phyloP scores from a whole-genome alignment of 37 sponge, comb jelly and placozoan genomes.

The Bolinopsis microptera region DNA sequence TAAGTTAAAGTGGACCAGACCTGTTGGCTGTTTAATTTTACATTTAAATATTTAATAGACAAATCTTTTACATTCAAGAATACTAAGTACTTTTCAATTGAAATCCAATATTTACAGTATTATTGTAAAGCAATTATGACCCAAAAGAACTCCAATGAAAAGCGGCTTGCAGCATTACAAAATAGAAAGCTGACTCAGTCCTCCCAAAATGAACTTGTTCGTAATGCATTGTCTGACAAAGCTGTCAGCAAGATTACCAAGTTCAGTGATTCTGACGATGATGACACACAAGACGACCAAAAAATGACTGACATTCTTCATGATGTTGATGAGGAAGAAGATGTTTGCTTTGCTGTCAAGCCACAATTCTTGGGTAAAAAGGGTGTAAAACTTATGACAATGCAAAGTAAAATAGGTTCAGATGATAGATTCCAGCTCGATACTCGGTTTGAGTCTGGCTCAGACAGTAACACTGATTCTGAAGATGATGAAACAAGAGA shows the following conservation, averaged over 20 bases:
- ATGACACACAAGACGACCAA: background rate
- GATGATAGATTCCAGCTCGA: conserved; percentile 58
- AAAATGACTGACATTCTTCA: conserved; percentile 4
- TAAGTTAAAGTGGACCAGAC: too few species aligned
- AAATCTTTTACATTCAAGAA: too few species aligned
- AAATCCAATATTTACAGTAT: too few species aligned
- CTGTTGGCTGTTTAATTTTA: too few species aligned
- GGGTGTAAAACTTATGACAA: conserved; percentile 33
- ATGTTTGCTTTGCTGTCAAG: background rate
- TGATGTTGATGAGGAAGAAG: conserved; percentile 16
- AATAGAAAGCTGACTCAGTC: background rate
- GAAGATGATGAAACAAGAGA: conserved; percentile 13
- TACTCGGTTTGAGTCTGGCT: background rate
- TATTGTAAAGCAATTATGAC: background rate
- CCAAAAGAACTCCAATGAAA: background rate
- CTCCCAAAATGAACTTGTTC: background rate
- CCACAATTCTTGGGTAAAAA: conserved; percentile 21
- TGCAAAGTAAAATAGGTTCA: conserved; percentile 32
- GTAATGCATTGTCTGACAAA: background rate
- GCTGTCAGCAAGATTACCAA: conserved; percentile 12
- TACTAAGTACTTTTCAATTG: too few species aligned
- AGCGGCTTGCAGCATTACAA: conserved; percentile 14
- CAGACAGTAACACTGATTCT: background rate
- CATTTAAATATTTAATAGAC: too few species aligned
- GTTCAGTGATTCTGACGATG: conserved; percentile 35